Percentiles rank a stretch among this genome's conserved stretches.
Evolutionary conservation across 2,113 vertebrate genomes (phyloP).

Genomic region (Apteryx owenii): DNA sequence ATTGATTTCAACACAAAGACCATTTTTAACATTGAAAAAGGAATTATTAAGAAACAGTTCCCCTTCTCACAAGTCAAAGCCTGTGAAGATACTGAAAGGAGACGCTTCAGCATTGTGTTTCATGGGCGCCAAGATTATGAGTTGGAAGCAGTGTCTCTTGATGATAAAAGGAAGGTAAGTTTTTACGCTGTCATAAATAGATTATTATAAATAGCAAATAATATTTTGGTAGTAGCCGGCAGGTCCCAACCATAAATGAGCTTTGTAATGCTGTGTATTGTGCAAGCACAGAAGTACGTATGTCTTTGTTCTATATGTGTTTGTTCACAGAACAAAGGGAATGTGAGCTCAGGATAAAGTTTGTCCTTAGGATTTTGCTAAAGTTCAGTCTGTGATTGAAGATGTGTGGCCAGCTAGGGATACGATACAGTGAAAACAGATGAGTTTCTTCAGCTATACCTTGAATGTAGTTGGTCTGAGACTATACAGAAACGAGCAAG

Average conservation of each 20-base stretch:
- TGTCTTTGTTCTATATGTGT: not conserved
- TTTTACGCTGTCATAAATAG: not conserved
- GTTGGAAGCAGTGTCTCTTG: constrained; percentile 76
- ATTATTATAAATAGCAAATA: not conserved
- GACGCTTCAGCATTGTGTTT: constrained; percentile 76
- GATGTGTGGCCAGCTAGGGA: not conserved
- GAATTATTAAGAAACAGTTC: constrained; percentile 81
- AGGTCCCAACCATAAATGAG: not conserved
- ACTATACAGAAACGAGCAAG: not conserved
- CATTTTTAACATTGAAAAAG: constrained; percentile 85
- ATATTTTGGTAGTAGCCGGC: not conserved
- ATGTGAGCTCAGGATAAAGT: not conserved
- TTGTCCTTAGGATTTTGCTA: not conserved
- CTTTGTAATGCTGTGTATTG: not conserved
- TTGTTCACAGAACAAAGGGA: not conserved
- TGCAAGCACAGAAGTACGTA: not conserved
- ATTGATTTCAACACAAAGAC: constrained; percentile 81
- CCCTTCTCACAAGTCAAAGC: constrained; percentile 79
- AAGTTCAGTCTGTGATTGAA: not conserved
- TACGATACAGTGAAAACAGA: not conserved
- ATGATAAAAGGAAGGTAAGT: constrained; percentile 80
- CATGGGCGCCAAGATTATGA: constrained; percentile 78
- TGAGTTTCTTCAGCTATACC: not conserved
- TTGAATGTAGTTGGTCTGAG: not conserved
- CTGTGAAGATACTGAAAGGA: constrained; percentile 74